A percentile compares a stretch with the other conserved stretches of the same genome.
These are phyloP conservation scores for Tenrec ecaudatus DNA, from an alignment of 2,113 vertebrate species.

Conservation along the genomic window DNA sequence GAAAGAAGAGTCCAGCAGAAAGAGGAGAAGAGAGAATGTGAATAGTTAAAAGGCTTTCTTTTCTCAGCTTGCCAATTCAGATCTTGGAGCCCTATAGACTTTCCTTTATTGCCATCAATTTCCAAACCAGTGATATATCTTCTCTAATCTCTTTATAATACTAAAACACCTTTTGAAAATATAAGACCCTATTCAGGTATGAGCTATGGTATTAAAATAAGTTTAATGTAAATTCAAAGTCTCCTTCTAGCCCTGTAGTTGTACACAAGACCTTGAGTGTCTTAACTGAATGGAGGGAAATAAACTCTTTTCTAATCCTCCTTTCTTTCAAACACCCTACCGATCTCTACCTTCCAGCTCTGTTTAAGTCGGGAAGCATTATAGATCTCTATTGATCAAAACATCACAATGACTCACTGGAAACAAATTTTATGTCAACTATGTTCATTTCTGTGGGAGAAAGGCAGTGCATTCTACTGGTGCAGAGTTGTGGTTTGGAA, in stretches of 20 bases:
- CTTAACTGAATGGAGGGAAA: not conserved
- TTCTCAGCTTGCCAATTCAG: accelerated
- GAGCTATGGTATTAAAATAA: not conserved
- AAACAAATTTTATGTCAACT: not conserved
- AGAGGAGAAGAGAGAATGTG: not conserved
- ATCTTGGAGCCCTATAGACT: not conserved
- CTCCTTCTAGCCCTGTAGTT: not conserved
- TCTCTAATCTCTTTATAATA: not conserved
- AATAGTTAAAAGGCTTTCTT: not conserved
- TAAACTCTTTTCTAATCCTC: too few relatives aligned
- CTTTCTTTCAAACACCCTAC: not conserved
- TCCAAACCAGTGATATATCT: not conserved
- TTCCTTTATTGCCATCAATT: not conserved
- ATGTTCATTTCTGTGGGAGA: not conserved
- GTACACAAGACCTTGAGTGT: not conserved
- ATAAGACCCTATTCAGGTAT: not conserved
- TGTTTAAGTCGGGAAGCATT: too few relatives aligned
- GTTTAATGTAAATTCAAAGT: not conserved
- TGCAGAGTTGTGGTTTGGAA: too few relatives aligned
- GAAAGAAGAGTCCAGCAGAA: too few relatives aligned
- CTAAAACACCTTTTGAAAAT: not conserved
- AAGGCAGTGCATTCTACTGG: too few relatives aligned
- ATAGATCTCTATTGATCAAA: not conserved
- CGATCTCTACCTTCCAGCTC: not conserved
- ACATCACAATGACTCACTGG: not conserved